A percentile compares a stretch with the other conserved stretches of the same genome.
Conservation (phyloP, 2,888 invertebrate species). For the Adelphocoris suturalis region DNA sequence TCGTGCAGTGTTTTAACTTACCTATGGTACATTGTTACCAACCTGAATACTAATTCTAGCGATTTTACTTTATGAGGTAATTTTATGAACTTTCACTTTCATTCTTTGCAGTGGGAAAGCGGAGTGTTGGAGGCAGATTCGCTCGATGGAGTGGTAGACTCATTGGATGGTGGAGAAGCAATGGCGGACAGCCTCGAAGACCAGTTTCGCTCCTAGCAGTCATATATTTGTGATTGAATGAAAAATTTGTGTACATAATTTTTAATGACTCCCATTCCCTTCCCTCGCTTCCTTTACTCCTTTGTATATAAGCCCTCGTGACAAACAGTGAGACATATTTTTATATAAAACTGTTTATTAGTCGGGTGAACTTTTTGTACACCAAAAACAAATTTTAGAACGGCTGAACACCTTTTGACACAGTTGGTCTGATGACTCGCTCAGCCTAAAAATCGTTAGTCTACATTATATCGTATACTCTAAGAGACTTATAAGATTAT, state of each 20-base stretch:
- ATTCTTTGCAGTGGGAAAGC: slow-evolving; percentile 54
- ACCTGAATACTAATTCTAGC: too few species aligned
- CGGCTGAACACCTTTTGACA: slow-evolving; percentile 5
- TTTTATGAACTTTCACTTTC: background rate
- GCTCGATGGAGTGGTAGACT: slow-evolving; percentile 59
- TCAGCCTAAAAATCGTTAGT: slow-evolving; percentile 65
- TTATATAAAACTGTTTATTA: slow-evolving; percentile 50
- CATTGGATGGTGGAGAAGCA: slow-evolving; percentile 68
- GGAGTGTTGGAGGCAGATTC: slow-evolving; percentile 70
- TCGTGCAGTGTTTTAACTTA: too few species aligned
- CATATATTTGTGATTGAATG: slow-evolving; percentile 12
- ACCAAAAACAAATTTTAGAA: slow-evolving; percentile 56
- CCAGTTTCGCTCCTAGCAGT: slow-evolving; percentile 57
- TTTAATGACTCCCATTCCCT: background rate
- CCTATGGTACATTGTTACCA: too few species aligned
- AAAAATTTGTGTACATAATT: background rate
- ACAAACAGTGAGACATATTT: slow-evolving; percentile 47
- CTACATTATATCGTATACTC: slow-evolving; percentile 59
- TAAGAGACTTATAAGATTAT: slow-evolving; percentile 69
- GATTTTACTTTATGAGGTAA: background rate
- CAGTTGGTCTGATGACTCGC: slow-evolving; percentile 45
- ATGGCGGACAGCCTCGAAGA: slow-evolving; percentile 67
- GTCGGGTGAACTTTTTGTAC: slow-evolving; percentile 44
- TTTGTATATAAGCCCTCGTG: slow-evolving; percentile 45
- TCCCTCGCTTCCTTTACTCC: slow-evolving; percentile 30